Base-by-base conservation (phyloP, 2,888 invertebrate species). In the Epinotia bilunana region DNA sequence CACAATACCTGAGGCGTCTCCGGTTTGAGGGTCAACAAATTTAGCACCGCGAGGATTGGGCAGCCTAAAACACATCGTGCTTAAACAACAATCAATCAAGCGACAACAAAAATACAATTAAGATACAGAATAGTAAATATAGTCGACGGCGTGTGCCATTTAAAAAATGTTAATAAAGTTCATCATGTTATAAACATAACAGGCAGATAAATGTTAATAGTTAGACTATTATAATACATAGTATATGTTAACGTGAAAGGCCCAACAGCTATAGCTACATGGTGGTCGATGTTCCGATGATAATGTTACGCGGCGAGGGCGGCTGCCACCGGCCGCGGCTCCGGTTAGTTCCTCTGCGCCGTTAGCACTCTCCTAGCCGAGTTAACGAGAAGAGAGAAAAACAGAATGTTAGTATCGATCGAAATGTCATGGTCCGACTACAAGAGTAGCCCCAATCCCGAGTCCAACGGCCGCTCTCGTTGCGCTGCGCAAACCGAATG, bases 321-420 rank as follows among this genome's bases (percentile, higher is more conserved):
- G 84, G 86, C 85, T 86, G 84, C 89, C 88, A 87, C 86, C 89
- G 88, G 87, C 88, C 89, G 87, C 88, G 83, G 84, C 91, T 90
- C 87, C 91, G 85, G 92, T 94, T 94, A 94, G 91, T 93, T 90
- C 93, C 92, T 89, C 93, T 88, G 90, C 92, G 94, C 94, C 94
- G 95, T 96, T 96, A 96, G 96, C 96, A 96, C 96, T 96, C 96
- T 96, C 96, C 96, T 96, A 96, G 95, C 95, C 95, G 94, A 95
- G 95, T 95, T 95, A 95, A 95, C 95, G 95, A 95, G 95, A 95
- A 95, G 95, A 95, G 95, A 95, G 94, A 95, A 95, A 95, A 95
- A 95, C 95, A 95, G 95, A 95, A 95, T 95, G 95, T 95, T 95
- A 95, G 95, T 95, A 94, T 94, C 90, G 93, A 90, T 93, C 93